phyloP scores from a whole-genome alignment of 2,113 vertebrate species.

The Oryctolagus cuniculus region DNA sequence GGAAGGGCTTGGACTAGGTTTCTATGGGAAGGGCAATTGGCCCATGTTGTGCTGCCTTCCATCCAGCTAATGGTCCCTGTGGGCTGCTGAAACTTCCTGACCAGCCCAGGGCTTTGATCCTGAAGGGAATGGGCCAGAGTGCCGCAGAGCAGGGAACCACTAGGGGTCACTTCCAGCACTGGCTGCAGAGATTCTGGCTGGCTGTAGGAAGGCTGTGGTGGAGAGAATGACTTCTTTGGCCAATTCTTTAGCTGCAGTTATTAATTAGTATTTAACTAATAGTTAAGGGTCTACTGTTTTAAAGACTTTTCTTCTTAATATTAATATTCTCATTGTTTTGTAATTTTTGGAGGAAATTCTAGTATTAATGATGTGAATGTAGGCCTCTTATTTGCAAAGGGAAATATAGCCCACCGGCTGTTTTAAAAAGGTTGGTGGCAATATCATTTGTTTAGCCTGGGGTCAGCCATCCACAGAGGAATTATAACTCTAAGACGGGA shows the following conservation, averaged over 20 bases:
- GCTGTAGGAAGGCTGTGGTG: not conserved
- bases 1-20: not conserved
- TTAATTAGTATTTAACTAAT: not conserved
- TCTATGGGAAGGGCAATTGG: not conserved
- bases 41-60: not conserved
- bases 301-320: not conserved
- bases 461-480: not conserved
- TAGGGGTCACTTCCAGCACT: too few relatives aligned
- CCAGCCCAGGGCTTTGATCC: not conserved
- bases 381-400: not conserved
- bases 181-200: not conserved
- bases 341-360: constrained; percentile 19
- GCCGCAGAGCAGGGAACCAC: not conserved
- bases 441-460: not conserved
- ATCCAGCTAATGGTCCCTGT: not conserved
- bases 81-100: fast-evolving
- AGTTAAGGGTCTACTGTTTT: not conserved
- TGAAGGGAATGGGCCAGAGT: not conserved
- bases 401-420: not conserved
- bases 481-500: constrained; percentile 5
- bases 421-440: not conserved
- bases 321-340: not conserved
- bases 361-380: not conserved
- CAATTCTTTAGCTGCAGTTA: not conserved
- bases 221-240: not conserved